These are phyloP conservation scores for Drosophila mayaguana DNA, from an alignment of 2,888 invertebrate species.

Conservation along the genomic window DNA sequence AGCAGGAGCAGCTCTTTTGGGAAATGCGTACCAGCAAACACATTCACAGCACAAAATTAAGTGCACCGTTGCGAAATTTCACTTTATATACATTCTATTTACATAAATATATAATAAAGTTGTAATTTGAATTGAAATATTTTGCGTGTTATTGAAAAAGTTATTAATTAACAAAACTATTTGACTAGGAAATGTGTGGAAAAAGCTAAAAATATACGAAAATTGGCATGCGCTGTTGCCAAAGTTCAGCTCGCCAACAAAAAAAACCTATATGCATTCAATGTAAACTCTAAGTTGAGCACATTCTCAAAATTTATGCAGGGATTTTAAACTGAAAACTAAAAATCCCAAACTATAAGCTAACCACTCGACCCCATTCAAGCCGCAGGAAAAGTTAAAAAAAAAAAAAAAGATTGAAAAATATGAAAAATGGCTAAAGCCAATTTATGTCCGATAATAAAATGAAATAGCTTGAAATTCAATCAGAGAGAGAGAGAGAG, in stretches of 20 bases:
- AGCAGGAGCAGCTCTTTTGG: slow-evolving; percentile 6
- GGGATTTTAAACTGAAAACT: slow-evolving; percentile 24
- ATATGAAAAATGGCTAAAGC: slow-evolving; percentile 44
- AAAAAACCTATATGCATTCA: not conserved
- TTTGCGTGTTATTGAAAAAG: slow-evolving; percentile 11
- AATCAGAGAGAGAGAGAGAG: slow-evolving; percentile 8
- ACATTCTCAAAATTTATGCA: slow-evolving; percentile 39
- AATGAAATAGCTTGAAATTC: slow-evolving; percentile 28
- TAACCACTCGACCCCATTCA: slow-evolving; percentile 12
- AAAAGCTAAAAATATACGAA: not conserved
- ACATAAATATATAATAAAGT: not conserved
- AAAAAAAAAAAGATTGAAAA: slow-evolving; percentile 17
- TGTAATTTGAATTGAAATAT: slow-evolving; percentile 1
- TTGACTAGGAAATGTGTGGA: not conserved
- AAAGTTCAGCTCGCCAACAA: slow-evolving; percentile 17
- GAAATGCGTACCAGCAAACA: slow-evolving; percentile 14
- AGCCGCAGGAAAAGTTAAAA: slow-evolving; percentile 11
- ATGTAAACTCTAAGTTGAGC: slow-evolving; percentile 22
- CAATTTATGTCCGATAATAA: slow-evolving; percentile 18
- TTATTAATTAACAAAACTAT: slow-evolving; percentile 8
- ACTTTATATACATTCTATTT: not conserved
- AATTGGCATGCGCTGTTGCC: slow-evolving; percentile 24
- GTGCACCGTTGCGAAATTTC: slow-evolving; percentile 29
- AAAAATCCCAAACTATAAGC: slow-evolving; percentile 2
- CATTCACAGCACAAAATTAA: not conserved